A percentile compares a stretch with the other conserved stretches of the same genome.
Evolutionary conservation across 2,888 invertebrate species (phyloP).

Genomic region (Rhagonycha fulva): DNA sequence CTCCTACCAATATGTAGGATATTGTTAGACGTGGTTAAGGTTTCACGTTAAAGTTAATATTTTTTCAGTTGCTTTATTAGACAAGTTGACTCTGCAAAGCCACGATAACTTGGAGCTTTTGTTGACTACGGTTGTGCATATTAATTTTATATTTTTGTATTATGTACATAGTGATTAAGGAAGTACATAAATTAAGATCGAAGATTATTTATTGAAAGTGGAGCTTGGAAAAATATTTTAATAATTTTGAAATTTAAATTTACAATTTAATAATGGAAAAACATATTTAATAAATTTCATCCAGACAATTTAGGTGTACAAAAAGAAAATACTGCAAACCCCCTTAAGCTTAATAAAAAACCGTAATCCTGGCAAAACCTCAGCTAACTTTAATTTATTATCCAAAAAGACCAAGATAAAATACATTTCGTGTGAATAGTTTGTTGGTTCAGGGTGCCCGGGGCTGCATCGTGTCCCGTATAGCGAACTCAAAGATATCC

Average conservation of each 20-base stretch:
- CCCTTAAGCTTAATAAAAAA: conserved; percentile 25
- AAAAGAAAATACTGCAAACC: conserved; percentile 12
- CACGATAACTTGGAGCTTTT: no score
- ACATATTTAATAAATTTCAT: conserved; percentile 1
- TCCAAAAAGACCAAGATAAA: conserved; percentile 46
- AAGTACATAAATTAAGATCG: not conserved
- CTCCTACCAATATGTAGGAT: no score
- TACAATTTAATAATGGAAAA: not conserved
- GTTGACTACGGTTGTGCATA: no score
- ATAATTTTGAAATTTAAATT: not conserved
- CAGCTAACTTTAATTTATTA: conserved; percentile 47
- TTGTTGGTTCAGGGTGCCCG: conserved; percentile 36
- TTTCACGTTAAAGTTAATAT: no score
- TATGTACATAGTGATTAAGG: no score
- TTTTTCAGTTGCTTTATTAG: no score
- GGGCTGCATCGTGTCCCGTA: conserved; percentile 36
- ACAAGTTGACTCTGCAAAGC: no score
- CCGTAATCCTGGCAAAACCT: conserved; percentile 41
- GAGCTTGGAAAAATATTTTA: not conserved
- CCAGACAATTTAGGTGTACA: conserved; percentile 8
- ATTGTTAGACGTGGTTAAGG: no score
- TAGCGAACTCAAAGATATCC: conserved; percentile 36
- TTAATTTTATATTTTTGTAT: no score
- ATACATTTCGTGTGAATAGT: conserved; percentile 51
- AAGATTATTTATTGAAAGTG: not conserved